Percentiles rank a stretch among this genome's conserved stretches.
phyloP scores from a whole-genome alignment of 2,797 vertebrate genomes.

The Sebastes hubbsi region DNA sequence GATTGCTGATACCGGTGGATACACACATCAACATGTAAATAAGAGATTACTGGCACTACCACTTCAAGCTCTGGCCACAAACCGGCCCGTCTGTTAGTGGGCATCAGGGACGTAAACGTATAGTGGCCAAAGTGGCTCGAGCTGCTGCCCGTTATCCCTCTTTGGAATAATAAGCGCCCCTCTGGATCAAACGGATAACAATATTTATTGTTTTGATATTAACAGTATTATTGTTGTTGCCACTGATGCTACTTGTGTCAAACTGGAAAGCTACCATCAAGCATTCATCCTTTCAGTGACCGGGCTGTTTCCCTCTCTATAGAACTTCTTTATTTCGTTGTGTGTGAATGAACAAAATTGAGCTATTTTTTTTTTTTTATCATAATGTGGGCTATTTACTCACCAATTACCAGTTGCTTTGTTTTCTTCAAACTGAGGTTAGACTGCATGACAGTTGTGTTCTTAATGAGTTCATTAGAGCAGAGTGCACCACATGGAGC shows the following conservation, averaged over 20 bases:
- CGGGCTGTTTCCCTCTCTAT: neutral
- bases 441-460: neutral
- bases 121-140: neutral
- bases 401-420: neutral
- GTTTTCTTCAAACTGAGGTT: neutral
- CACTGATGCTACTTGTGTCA: neutral
- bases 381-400: neutral
- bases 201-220: neutral
- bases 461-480: conserved; percentile 8
- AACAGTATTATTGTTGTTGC: neutral
- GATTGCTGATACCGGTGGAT: too few relatives aligned
- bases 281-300: neutral
- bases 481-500: neutral
- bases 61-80: neutral
- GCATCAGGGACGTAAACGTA: neutral
- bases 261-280: neutral
- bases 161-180: neutral
- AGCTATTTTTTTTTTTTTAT: neutral
- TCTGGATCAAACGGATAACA: neutral
- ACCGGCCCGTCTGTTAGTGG: neutral
- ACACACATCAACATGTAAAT: too few relatives aligned
- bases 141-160: neutral
- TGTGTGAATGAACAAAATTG: neutral
- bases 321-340: neutral
- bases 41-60: too few relatives aligned